Evolutionary conservation across 2,888 invertebrate genomes (phyloP).

Genomic region (Eucera pruinosa): DNA sequence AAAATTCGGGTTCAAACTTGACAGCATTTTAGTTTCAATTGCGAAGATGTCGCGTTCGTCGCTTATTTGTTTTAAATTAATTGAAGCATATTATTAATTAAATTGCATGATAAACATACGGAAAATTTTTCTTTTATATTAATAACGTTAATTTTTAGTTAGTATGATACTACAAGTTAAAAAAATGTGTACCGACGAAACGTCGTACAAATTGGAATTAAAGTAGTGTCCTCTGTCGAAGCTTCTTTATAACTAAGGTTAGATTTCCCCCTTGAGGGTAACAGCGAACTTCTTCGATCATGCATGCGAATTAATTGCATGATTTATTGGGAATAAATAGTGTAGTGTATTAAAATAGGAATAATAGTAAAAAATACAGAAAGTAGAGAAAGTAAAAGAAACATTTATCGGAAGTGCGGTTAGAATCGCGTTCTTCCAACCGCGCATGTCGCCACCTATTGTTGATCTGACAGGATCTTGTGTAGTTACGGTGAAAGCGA

Average conservation of each 20-base stretch:
- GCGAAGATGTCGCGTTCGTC: constrained; percentile 67
- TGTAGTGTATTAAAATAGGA: constrained; percentile 14
- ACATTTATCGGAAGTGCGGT: constrained; percentile 71
- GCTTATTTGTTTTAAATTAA: constrained; percentile 48
- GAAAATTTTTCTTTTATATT: constrained; percentile 12
- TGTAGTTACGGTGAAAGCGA: constrained; percentile 75
- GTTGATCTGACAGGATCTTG: constrained; percentile 71
- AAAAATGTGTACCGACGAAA: constrained; percentile 51
- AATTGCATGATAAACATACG: constrained; percentile 11
- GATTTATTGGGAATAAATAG: not conserved
- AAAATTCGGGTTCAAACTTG: constrained; percentile 32
- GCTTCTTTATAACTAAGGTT: constrained; percentile 75
- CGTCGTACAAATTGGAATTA: constrained; percentile 44
- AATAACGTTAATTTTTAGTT: constrained; percentile 45
- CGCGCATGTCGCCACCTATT: constrained; percentile 80
- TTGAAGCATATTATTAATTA: constrained; percentile 38
- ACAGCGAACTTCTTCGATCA: constrained; percentile 27
- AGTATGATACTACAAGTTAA: constrained; percentile 51
- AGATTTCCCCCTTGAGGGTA: constrained; percentile 65
- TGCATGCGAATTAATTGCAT: not conserved
- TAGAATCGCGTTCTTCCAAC: constrained; percentile 78
- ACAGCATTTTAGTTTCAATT: constrained; percentile 24
- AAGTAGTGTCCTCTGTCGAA: constrained; percentile 79
- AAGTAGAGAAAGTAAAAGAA: not conserved
- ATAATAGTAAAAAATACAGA: not conserved